Percentiles rank a stretch among this genome's conserved stretches.
These are phyloP conservation scores for Cactoblastis cactorum DNA, from an alignment of 2,888 invertebrate species.

Conservation along the genomic window DNA sequence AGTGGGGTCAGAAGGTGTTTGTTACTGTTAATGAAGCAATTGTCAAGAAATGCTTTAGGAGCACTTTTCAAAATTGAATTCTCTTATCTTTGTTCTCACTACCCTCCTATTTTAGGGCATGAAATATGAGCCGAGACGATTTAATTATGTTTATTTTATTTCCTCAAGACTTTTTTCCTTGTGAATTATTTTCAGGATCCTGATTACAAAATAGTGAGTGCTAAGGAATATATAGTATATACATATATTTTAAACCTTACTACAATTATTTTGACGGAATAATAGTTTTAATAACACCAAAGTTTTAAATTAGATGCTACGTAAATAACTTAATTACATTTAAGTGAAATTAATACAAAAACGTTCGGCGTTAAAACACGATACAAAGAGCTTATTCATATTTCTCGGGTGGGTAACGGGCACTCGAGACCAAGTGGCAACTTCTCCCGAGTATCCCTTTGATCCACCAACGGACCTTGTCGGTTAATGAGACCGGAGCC, in stretches of 20 bases:
- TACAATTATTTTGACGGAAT: no score
- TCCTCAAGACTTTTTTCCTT: neutral
- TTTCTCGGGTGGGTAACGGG: slow-evolving; percentile 49
- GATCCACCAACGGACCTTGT: slow-evolving; percentile 53
- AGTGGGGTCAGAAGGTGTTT: slow-evolving; percentile 21
- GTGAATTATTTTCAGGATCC: neutral
- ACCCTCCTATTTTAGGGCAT: slow-evolving; percentile 27
- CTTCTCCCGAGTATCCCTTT: slow-evolving; percentile 64
- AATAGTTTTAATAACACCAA: no score
- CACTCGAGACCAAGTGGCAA: slow-evolving; percentile 51
- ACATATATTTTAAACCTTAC: no score
- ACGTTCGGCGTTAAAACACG: slow-evolving; percentile 33
- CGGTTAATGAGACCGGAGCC: slow-evolving; percentile 53
- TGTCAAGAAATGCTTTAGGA: slow-evolving; percentile 34
- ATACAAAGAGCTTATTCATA: slow-evolving; percentile 42
- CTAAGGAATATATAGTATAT: neutral
- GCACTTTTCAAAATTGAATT: slow-evolving; percentile 49
- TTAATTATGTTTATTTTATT: slow-evolving; percentile 8
- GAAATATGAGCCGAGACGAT: slow-evolving; percentile 15
- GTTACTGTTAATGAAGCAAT: slow-evolving; percentile 29
- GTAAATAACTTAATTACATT: neutral
- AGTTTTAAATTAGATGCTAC: no score
- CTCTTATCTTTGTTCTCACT: slow-evolving; percentile 39
- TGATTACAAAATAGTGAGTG: neutral
- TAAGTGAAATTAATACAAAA: neutral